Evolutionary conservation across 2,888 invertebrate genomes (phyloP), one percentile per base, ranked within the genome.

Genomic region (Eilema sororculum): DNA sequence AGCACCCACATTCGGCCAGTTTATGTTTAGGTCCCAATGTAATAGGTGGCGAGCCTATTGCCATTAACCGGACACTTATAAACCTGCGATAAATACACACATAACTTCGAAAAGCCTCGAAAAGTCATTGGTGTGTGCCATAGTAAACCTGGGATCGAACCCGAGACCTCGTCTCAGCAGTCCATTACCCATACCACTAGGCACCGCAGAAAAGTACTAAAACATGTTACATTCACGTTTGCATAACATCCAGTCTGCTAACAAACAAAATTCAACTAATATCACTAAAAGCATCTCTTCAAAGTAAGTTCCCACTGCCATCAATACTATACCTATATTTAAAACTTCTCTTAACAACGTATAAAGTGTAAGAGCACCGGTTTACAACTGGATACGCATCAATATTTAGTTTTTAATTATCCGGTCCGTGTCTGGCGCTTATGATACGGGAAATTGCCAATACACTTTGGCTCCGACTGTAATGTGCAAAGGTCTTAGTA

Each of bases 331-430:
- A 13, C 41, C 20, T 62, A 41, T 65, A 65, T 13, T 65, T 13
- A 16, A 61, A 46, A 10, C 25, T 60, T 20, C 22, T 33, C 61
- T 37, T 41, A 68, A 68, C 68, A 73, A 63, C 73, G 69, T 71
- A 77, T 80, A 77, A 78, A 77, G 67, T 65, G 65, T 68, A 71
- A 74, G 72, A 28, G 71, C 63, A 78, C 78, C 75, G 77, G 61
- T 61, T 68, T 60, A 77, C 67, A 67, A 68, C 61, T 72, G 67
- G 6, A 62, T 61, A 71, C 71, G 70, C 75, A 84, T 82, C 77
- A 74, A 78, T 79, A 80, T 71, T 76, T 74, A 67, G 74, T 74
- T 78, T 58, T 84, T 84, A 83, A 84, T 82, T 80, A 76, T 68
- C 78, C 80, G 79, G 78, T 74, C 76, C 71, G 75, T 80, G 80